These are phyloP conservation scores for Varanus komodoensis DNA, from an alignment of 2,113 vertebrate species.

Conservation along the genomic window DNA sequence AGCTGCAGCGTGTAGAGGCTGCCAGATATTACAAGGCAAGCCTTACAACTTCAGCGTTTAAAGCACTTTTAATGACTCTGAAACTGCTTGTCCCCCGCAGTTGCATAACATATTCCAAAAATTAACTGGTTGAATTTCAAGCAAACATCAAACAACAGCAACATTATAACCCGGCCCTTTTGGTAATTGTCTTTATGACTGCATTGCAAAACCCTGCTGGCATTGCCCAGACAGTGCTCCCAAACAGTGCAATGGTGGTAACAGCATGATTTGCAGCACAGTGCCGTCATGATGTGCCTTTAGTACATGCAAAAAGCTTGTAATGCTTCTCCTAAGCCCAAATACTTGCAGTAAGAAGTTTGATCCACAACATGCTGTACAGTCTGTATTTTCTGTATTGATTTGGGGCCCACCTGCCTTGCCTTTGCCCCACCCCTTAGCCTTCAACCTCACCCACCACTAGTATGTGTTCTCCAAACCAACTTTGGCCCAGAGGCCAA, in stretches of 20 bases:
- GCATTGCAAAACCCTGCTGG: neutral
- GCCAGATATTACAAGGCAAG: constrained; percentile 26
- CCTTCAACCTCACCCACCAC: no score
- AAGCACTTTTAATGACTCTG: neutral
- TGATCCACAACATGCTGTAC: no score
- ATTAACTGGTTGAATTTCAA: neutral
- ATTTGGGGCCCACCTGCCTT: no score
- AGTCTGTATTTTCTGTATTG: neutral
- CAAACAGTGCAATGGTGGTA: no score
- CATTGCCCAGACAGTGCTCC: neutral
- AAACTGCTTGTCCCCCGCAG: neutral
- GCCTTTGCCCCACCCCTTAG: no score
- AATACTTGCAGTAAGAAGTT: no score
- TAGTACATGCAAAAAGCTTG: no score
- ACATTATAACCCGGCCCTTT: neutral
- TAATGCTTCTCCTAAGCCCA: no score
- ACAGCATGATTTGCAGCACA: neutral
- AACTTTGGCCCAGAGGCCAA: no score
- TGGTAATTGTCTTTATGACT: neutral
- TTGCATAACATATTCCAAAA: neutral
- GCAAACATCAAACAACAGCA: neutral
- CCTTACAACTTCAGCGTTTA: constrained; percentile 30
- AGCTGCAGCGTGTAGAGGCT: neutral
- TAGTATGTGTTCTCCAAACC: no score
- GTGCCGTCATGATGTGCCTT: neutral